A percentile compares a stretch with the other conserved stretches of the same genome.
Evolutionary conservation across 2,797 vertebrate species (phyloP).

Genomic region (Smutsia temminckii): DNA sequence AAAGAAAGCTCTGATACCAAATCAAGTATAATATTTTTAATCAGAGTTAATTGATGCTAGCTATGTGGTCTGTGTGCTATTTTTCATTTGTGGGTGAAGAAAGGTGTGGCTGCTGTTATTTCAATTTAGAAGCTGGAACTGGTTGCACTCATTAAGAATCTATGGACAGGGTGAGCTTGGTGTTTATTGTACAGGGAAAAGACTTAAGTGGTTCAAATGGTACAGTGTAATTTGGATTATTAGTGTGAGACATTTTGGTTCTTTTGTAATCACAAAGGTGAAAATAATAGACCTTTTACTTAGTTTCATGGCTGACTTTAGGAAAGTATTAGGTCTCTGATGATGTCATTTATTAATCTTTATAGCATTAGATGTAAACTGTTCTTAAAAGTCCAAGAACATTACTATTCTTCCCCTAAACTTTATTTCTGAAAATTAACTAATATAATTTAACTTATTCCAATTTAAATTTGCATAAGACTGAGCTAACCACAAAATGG

Average conservation of each 20-base stretch:
- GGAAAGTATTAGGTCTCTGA: background rate
- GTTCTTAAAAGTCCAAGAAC: background rate
- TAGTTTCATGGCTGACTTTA: background rate
- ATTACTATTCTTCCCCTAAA: background rate
- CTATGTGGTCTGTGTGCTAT: constrained; percentile 17
- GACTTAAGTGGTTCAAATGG: constrained; percentile 40
- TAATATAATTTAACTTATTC: background rate
- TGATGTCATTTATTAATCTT: constrained; percentile 7
- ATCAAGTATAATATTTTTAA: constrained; percentile 71
- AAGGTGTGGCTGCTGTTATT: constrained; percentile 54
- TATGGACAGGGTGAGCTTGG: constrained; percentile 2
- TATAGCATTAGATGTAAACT: background rate
- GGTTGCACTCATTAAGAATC: constrained; percentile 55
- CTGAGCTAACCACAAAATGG: background rate
- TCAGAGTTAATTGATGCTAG: constrained; percentile 74
- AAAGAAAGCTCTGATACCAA: constrained; percentile 10
- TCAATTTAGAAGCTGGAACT: constrained; percentile 43
- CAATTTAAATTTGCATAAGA: background rate
- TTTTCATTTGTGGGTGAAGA: constrained; percentile 46
- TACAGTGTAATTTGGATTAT: constrained; percentile 65
- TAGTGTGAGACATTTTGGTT: constrained; percentile 61
- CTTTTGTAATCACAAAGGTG: constrained; percentile 40
- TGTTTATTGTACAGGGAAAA: constrained; percentile 56
- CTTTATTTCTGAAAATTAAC: background rate
- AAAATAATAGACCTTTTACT: background rate